Conservation (phyloP, 2,888 invertebrate species). For the Trichacis sp. region DNA sequence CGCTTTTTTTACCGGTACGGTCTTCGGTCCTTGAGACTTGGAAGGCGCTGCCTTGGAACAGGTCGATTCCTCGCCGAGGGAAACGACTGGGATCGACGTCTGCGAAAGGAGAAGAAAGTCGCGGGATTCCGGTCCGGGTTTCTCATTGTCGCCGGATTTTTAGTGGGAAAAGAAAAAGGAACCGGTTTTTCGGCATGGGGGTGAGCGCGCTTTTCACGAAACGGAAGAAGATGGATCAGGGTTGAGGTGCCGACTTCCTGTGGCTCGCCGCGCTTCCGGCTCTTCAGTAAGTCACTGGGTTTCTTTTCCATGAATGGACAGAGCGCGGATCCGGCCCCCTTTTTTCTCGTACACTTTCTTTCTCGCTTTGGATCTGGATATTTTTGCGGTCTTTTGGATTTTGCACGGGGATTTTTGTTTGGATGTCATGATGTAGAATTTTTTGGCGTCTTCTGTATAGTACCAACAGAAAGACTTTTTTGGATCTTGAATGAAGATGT, state of each 20-base stretch:
- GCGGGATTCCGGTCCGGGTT: not conserved
- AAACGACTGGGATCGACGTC: not conserved
- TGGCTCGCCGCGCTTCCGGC: not conserved
- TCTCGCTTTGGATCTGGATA: not conserved
- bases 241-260: not conserved
- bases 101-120: constrained; percentile 1
- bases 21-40: not conserved
- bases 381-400: not conserved
- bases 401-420: too few species aligned
- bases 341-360: not conserved
- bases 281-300: constrained; percentile 1
- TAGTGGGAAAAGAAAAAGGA: not conserved
- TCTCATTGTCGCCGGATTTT: not conserved
- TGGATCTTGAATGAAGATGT: too few species aligned
- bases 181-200: not conserved
- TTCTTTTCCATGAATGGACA: not conserved
- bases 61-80: constrained; percentile 4
- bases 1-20: not conserved
- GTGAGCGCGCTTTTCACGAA: not conserved
- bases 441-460: too few species aligned
- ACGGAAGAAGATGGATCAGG: constrained; percentile 6
- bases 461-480: too few species aligned
- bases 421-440: too few species aligned
- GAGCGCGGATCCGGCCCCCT: too few species aligned
- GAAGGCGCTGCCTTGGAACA: constrained; percentile 1